Evolutionary conservation across 2,797 vertebrate species (phyloP), one percentile per base, ranked within the genome.

Genomic region (Denticeps clupeoides): DNA sequence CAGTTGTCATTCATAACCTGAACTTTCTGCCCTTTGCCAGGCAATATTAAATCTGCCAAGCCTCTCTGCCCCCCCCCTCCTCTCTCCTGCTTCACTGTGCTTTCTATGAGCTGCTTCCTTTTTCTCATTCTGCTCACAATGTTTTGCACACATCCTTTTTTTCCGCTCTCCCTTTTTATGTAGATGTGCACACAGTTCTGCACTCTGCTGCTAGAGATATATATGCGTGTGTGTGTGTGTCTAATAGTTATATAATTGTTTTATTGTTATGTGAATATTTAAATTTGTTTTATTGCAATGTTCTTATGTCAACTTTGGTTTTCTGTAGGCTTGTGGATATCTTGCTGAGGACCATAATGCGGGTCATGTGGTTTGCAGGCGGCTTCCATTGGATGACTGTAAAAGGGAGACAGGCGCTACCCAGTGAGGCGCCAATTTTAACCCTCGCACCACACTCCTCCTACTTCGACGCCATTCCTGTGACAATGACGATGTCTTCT

Each of bases 401-500:
- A n/a, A 97, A 97, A 75, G 95, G 95, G 21, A 83, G 65, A 51
- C 86, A 74, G 56, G 95, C 93, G 0, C 60, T 85, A 53, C 87
- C 94, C 1, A 51, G 82, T 0, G 93, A 97, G 73, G 94, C 95
- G 1, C 72, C 94, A 3, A 94, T 99, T 71, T 71, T 97, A 50
- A 95, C 91, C 0, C 74, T 97, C 65, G 95, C 89, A 4, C 95
- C 95, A 1, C 95, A 99, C 73, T 98, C 95, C 1, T 97, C 95
- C 7, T 98, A 95, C 70, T 98, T 99, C 7, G 93, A 98, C 26
- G 92, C 93, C 67, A 99, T 99, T 65, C 92, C 94, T 0, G 90
- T 99, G 62, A 98, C 93, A 7, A 95, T 97, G 95, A 93, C 91
- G 19, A 97, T 99, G 77, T 87, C 91, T 11, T 99, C 95, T 41